These are phyloP conservation scores for Drosophila longiperda DNA, from an alignment of 2,888 invertebrate genomes.

Conservation along the genomic window DNA sequence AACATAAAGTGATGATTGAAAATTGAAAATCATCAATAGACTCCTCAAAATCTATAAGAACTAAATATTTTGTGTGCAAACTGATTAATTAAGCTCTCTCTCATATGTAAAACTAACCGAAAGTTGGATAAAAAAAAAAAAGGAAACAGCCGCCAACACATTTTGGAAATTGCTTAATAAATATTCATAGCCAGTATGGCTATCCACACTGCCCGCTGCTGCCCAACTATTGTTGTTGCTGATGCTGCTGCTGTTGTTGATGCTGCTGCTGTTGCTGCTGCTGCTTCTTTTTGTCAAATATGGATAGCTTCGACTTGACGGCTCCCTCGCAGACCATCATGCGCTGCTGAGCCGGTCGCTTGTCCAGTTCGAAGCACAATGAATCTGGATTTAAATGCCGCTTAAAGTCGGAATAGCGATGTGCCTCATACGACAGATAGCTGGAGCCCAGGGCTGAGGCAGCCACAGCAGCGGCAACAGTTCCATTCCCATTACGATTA, in stretches of 20 bases:
- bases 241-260: constrained; percentile 81
- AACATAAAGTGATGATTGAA: constrained; percentile 20
- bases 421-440: constrained; percentile 81
- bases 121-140: constrained; percentile 15
- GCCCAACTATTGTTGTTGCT: constrained; percentile 69
- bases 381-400: constrained; percentile 82
- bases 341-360: constrained; percentile 87
- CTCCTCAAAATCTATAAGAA: constrained; percentile 8
- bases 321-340: constrained; percentile 94
- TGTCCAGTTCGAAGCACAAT: constrained; percentile 84
- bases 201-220: constrained; percentile 46
- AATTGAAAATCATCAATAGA: constrained; percentile 19
- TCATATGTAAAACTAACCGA: constrained; percentile 23
- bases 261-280: constrained; percentile 74
- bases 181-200: constrained; percentile 26
- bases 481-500: constrained; percentile 69
- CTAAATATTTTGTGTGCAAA: constrained; percentile 26
- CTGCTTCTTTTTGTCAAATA: constrained; percentile 91
- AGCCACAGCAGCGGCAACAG: constrained; percentile 82
- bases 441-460: constrained; percentile 82
- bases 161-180: constrained; percentile 25
- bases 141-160: constrained; percentile 14
- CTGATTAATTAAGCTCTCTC: constrained; percentile 11
- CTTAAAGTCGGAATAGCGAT: constrained; percentile 82
- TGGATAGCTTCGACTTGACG: constrained; percentile 92